Evolutionary conservation across 2,113 vertebrate genomes (phyloP).

Genomic region (Murina feae): DNA sequence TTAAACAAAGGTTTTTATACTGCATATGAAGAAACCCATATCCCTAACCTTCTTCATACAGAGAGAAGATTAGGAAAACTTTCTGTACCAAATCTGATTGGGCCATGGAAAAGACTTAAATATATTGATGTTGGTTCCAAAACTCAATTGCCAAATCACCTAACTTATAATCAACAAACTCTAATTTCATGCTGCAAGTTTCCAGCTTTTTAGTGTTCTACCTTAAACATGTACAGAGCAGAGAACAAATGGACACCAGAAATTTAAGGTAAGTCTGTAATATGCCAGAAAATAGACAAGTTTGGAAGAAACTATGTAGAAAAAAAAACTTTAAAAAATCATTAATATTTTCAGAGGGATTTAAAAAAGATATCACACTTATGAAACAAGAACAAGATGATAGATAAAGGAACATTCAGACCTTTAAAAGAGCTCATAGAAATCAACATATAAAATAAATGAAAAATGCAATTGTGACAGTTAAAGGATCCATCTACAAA

Average conservation of each 20-base stretch:
- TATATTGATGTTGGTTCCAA: neutral
- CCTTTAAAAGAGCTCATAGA: neutral
- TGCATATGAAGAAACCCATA: neutral
- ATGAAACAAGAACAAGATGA: neutral
- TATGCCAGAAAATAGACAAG: neutral
- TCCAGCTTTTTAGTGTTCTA: neutral
- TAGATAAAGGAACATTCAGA: conserved; percentile 9
- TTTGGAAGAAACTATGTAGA: neutral
- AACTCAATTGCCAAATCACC: neutral
- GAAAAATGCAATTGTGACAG: neutral
- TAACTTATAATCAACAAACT: neutral
- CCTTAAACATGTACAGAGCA: conserved; percentile 20
- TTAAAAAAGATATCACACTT: neutral
- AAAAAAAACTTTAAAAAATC: neutral
- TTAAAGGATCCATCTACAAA: neutral
- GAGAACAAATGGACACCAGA: neutral
- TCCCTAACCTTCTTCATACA: neutral
- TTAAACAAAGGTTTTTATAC: neutral
- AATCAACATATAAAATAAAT: conserved; percentile 18
- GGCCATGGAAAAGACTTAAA: conserved; percentile 15
- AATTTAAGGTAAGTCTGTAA: neutral
- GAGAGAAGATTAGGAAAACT: conserved; percentile 6
- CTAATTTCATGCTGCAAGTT: neutral
- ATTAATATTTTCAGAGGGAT: neutral
- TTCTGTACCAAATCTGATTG: neutral